Percentiles rank a stretch among this genome's conserved stretches.
These are phyloP conservation scores for Drosophila nigrodunni DNA, from an alignment of 1,140 invertebrate genomes.

Conservation along the genomic window DNA sequence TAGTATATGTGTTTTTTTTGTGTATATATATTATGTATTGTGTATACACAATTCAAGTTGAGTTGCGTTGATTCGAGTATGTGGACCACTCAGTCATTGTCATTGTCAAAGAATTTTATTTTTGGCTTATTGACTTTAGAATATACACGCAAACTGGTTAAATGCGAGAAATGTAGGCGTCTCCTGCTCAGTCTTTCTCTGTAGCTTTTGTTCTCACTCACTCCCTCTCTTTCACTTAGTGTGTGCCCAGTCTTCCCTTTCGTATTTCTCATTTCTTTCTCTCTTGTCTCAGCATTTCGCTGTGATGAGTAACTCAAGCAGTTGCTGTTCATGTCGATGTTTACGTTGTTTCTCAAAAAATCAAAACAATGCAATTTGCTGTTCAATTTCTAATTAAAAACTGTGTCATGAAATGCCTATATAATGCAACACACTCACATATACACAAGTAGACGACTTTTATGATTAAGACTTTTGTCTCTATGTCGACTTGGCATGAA, in stretches of 20 bases:
- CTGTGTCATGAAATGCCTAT: constrained; percentile 53
- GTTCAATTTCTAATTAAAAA: constrained; percentile 57
- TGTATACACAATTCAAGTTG: constrained; percentile 3
- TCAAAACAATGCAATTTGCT: constrained; percentile 53
- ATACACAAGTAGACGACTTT: not conserved
- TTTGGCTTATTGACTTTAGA: constrained; percentile 56
- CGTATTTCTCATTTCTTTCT: not conserved
- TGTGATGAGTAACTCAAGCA: constrained; percentile 35
- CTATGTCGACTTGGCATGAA: not conserved
- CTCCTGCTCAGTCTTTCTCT: constrained; percentile 4
- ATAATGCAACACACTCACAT: constrained; percentile 7
- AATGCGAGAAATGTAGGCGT: constrained; percentile 56
- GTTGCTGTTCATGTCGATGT: constrained; percentile 18
- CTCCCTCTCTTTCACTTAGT: not conserved
- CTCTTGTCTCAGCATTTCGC: not conserved
- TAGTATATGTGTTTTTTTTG: not conserved
- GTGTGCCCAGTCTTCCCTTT: too few relatives aligned
- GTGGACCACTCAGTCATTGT: constrained; percentile 70
- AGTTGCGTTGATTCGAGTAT: constrained; percentile 29
- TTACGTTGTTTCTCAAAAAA: not conserved
- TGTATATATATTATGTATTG: not conserved
- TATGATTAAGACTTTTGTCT: constrained; percentile 7
- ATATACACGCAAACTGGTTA: constrained; percentile 56
- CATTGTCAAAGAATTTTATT: constrained; percentile 77
- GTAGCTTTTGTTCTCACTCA: not conserved